A percentile compares a stretch with the other conserved stretches of the same genome.
Conservation (phyloP, 1,140 invertebrate genomes). For the Eueides isabella region DNA sequence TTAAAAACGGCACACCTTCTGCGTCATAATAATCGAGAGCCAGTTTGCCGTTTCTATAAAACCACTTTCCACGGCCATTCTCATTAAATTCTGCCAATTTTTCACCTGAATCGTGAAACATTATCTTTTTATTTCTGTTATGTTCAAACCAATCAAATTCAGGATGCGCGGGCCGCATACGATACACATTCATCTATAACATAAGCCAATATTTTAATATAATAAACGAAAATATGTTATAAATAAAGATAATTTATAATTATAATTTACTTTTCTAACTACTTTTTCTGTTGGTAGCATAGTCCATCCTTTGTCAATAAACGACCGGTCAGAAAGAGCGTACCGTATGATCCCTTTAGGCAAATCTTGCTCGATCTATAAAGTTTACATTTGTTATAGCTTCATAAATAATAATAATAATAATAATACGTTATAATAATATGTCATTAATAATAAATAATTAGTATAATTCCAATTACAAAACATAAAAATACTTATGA, state of each 20-base stretch:
- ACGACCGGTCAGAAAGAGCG: constrained; percentile 67
- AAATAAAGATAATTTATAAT: background rate
- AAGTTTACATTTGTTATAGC: background rate
- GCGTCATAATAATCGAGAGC: constrained; percentile 73
- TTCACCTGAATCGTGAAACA: constrained; percentile 67
- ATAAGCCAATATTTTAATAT: background rate
- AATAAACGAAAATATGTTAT: background rate
- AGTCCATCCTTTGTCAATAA: constrained; percentile 78
- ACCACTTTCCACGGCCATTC: constrained; percentile 63
- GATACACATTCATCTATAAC: constrained; percentile 71
- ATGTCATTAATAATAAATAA: too few species aligned
- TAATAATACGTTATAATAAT: background rate
- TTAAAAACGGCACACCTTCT: constrained; percentile 51
- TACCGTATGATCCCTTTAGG: constrained; percentile 66
- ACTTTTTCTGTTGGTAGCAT: constrained; percentile 76
- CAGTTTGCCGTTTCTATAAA: constrained; percentile 62
- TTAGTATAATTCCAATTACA: background rate
- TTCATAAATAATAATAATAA: background rate
- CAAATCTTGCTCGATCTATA: constrained; percentile 51
- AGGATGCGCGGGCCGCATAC: constrained; percentile 71
- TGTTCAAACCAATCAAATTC: constrained; percentile 75
- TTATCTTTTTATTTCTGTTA: constrained; percentile 63
- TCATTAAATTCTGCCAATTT: constrained; percentile 70
- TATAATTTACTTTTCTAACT: constrained; percentile 61
- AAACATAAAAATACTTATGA: too few species aligned